These are phyloP conservation scores for Apteryx mantelli DNA, from an alignment of 2,113 vertebrate genomes.

Conservation along the genomic window DNA sequence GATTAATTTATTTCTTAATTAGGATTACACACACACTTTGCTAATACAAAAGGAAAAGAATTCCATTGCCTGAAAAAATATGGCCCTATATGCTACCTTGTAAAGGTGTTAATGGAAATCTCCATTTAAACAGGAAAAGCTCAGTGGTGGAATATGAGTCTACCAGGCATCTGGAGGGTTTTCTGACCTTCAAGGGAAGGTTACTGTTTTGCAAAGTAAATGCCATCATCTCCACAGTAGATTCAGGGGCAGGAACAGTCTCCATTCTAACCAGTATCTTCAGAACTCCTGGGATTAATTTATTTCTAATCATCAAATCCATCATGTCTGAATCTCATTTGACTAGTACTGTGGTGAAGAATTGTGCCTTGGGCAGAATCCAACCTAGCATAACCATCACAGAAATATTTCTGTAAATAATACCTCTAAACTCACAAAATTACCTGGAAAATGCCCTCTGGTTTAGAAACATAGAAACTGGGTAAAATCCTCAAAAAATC, in stretches of 20 bases:
- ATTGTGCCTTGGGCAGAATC: not conserved
- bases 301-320: not conserved
- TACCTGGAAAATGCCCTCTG: not conserved
- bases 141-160: not conserved
- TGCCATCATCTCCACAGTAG: not conserved
- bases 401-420: not conserved
- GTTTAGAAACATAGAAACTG: not conserved
- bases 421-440: not conserved
- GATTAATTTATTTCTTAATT: conserved; percentile 67
- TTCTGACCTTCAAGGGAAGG: not conserved
- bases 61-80: conserved; percentile 31
- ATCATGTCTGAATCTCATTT: not conserved
- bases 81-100: not conserved
- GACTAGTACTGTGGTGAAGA: not conserved
- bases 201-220: not conserved
- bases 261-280: not conserved
- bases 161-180: not conserved
- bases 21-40: conserved; percentile 37
- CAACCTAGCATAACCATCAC: not conserved
- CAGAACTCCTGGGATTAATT: not conserved
- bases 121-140: not conserved
- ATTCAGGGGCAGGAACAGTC: not conserved
- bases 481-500: conserved; percentile 54
- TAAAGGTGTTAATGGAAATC: not conserved
- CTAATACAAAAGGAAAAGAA: conserved; percentile 32